These are phyloP conservation scores for Parazoanthus darwini DNA, from an alignment of 92 coral and sea anemone species.

Conservation along the genomic window DNA sequence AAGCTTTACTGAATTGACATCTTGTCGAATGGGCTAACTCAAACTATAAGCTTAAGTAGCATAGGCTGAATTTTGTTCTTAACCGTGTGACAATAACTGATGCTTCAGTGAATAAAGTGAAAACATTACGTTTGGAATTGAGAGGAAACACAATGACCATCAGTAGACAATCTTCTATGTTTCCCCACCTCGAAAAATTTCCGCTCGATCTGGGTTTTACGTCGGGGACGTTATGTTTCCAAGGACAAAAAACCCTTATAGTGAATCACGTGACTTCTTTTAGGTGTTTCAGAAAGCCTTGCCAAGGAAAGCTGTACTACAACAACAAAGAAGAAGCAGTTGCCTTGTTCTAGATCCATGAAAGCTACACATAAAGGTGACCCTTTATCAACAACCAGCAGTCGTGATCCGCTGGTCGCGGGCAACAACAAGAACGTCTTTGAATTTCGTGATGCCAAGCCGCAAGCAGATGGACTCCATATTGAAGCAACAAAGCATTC, in stretches of 20 bases:
- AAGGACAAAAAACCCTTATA: too few relatives aligned
- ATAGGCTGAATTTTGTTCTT: not conserved
- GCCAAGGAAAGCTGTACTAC: not conserved
- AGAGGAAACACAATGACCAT: too few relatives aligned
- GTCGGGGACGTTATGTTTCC: not conserved
- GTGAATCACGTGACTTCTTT: not conserved
- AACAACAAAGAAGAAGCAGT: not conserved
- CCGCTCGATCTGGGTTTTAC: not conserved
- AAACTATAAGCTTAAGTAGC: too few relatives aligned
- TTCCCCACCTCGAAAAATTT: not conserved
- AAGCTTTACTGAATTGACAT: too few relatives aligned
- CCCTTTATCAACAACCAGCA: not conserved
- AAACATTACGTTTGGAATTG: not conserved
- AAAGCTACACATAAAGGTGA: not conserved
- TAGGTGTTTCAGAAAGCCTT: not conserved
- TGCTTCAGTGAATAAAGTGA: not conserved
- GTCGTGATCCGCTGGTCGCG: not conserved
- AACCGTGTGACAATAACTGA: not conserved
- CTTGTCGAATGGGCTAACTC: too few relatives aligned
- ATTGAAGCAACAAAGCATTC: not conserved
- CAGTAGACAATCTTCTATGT: too few relatives aligned
- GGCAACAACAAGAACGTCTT: not conserved
- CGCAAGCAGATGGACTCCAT: not conserved
- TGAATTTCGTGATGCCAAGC: not conserved
- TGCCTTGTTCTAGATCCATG: not conserved